Conservation (phyloP, 2,888 invertebrate genomes). For the Dendrolimus houi region DNA sequence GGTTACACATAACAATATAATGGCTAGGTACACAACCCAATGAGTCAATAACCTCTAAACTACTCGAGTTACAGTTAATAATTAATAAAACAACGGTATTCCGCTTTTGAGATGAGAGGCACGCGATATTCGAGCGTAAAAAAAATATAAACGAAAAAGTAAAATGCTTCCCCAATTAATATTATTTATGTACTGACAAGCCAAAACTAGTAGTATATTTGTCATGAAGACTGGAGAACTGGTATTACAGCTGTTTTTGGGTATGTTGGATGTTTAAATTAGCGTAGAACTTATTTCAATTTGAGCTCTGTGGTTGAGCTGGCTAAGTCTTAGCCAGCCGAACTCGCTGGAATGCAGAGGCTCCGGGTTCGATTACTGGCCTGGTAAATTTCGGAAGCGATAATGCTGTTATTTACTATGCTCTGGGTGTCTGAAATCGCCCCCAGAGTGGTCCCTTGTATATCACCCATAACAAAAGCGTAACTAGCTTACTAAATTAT, state of each 20-base stretch:
- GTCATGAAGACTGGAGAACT: background rate
- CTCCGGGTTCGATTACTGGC: no score
- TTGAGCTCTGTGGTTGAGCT: no score
- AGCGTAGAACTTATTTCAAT: no score
- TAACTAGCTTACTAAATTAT: no score
- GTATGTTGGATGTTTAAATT: no score
- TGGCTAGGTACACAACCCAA: slow-evolving; percentile 27
- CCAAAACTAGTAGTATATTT: background rate
- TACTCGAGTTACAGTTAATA: slow-evolving; percentile 55
- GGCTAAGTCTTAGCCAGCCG: no score
- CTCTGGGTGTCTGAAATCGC: no score
- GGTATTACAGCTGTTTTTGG: background rate
- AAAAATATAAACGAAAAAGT: slow-evolving; percentile 6
- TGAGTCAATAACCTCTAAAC: slow-evolving; percentile 47
- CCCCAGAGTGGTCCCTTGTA: no score
- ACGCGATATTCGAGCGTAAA: slow-evolving; percentile 22
- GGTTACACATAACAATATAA: slow-evolving; percentile 34
- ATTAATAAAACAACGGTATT: slow-evolving; percentile 62
- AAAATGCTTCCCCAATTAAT: slow-evolving; percentile 11
- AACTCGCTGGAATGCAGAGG: no score
- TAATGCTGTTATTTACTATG: no score
- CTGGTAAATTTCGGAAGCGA: no score
- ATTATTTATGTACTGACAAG: slow-evolving; percentile 3
- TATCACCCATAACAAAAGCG: no score
- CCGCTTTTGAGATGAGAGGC: slow-evolving; percentile 27